phyloP scores from a whole-genome alignment of 1,140 invertebrate genomes.

The Eubasilissa regina region DNA sequence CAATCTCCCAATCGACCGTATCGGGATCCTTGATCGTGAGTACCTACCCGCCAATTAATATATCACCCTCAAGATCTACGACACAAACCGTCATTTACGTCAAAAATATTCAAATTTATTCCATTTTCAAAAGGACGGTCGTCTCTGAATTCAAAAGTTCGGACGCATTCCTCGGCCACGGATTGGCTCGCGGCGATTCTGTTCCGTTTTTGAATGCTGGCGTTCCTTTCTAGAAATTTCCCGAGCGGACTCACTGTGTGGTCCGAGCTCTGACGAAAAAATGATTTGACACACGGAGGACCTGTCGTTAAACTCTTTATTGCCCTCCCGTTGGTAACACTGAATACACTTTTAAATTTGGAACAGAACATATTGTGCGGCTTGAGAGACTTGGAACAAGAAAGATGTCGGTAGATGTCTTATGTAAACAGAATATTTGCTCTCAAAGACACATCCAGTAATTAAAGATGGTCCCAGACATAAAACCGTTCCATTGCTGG shows the following conservation, averaged over 20 bases:
- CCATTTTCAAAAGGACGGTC: constrained; percentile 28
- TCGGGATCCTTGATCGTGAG: no score
- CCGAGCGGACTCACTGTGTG: constrained; percentile 32
- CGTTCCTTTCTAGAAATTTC: constrained; percentile 25
- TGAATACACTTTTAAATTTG: constrained; percentile 43
- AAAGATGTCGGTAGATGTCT: background rate
- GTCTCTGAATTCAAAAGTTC: constrained; percentile 24
- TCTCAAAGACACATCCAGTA: no score
- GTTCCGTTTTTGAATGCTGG: constrained; percentile 28
- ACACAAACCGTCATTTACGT: constrained; percentile 29
- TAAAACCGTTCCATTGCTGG: no score
- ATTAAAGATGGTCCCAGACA: no score
- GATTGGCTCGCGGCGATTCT: constrained; percentile 34
- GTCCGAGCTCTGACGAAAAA: constrained; percentile 18
- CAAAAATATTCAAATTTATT: constrained; percentile 46
- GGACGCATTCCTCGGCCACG: background rate
- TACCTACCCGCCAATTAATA: no score
- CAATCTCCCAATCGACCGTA: no score
- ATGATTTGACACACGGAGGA: constrained; percentile 37
- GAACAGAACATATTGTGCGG: constrained; percentile 36
- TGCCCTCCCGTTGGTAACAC: constrained; percentile 37
- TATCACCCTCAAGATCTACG: constrained; percentile 24
- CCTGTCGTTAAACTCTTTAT: constrained; percentile 44
- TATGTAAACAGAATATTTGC: no score
- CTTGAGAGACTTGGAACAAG: background rate